Percentiles rank a stretch among this genome's conserved stretches.
Conservation (phyloP, 2,113 vertebrate genomes). For the Arizona elegans region DNA sequence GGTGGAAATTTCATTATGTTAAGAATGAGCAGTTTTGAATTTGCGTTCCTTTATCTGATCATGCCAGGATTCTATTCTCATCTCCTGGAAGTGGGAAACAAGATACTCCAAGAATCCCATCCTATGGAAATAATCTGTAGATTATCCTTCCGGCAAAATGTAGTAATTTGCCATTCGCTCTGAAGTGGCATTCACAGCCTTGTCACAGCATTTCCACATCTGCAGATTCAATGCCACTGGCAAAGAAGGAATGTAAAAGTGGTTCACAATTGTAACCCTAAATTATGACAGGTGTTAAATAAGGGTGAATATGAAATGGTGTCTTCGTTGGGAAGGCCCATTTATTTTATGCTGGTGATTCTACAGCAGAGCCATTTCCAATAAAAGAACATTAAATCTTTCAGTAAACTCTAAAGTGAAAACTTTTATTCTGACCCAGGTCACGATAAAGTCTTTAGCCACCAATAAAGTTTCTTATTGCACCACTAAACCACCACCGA, state of each 20-base stretch:
- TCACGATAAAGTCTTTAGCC: no score
- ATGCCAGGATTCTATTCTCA: neutral
- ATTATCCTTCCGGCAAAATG: neutral
- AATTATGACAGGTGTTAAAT: neutral
- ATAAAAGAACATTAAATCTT: neutral
- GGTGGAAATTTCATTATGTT: neutral
- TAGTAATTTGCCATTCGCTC: neutral
- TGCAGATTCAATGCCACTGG: neutral
- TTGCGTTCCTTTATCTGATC: neutral
- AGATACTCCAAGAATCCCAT: neutral
- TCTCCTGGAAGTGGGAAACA: neutral
- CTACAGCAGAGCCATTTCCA: neutral
- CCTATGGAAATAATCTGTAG: neutral
- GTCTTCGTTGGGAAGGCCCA: neutral
- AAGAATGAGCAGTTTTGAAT: neutral
- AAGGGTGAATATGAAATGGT: neutral
- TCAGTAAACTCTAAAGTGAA: constrained; percentile 6
- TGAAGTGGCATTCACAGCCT: neutral
- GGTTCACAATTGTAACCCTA: neutral
- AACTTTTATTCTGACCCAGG: neutral
- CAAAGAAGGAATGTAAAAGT: neutral
- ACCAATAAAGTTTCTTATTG: no score
- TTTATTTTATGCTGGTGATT: neutral
- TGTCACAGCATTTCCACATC: neutral
- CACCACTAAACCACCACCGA: no score